Percentiles rank a stretch among this genome's conserved stretches.
Conservation (phyloP, 1,140 invertebrate species). For the Drosophila ercepeae region DNA sequence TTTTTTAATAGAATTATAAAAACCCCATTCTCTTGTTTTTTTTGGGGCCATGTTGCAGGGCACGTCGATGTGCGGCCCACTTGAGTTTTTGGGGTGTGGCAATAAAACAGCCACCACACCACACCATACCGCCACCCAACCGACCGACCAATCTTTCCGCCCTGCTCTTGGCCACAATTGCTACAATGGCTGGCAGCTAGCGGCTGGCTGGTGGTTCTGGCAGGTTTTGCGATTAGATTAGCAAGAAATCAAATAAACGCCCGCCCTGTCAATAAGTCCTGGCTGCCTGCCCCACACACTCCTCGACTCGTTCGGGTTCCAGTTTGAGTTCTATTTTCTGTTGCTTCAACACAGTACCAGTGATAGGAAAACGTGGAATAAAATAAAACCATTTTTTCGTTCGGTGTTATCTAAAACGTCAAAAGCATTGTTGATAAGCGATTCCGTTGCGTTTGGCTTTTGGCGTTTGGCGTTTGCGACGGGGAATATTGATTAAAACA, state of each 20-base stretch:
- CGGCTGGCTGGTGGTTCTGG: constrained; percentile 53
- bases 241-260: constrained; percentile 52
- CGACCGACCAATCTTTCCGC: constrained; percentile 11
- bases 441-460: constrained; percentile 34
- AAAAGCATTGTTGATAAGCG: constrained; percentile 59
- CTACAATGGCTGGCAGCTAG: constrained; percentile 38
- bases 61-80: constrained; percentile 21
- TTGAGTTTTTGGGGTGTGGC: constrained; percentile 65
- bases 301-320: constrained; percentile 16
- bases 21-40: background rate
- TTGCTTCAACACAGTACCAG: constrained; percentile 49
- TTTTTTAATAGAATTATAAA: constrained; percentile 45
- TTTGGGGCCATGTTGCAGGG: constrained; percentile 18
- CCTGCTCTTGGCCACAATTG: constrained; percentile 38
- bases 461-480: constrained; percentile 38
- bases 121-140: background rate
- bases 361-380: constrained; percentile 52
- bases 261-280: constrained; percentile 58
- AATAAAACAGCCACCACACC: constrained; percentile 65
- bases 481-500: constrained; percentile 78
- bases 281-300: constrained; percentile 14
- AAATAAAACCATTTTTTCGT: constrained; percentile 13
- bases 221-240: constrained; percentile 80
- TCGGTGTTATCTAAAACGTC: constrained; percentile 53
- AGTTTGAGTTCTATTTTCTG: constrained; percentile 52